A percentile compares a stretch with the other conserved stretches of the same genome.
phyloP scores from a whole-genome alignment of 2,113 vertebrate species.

The Dasyurus viverrinus region DNA sequence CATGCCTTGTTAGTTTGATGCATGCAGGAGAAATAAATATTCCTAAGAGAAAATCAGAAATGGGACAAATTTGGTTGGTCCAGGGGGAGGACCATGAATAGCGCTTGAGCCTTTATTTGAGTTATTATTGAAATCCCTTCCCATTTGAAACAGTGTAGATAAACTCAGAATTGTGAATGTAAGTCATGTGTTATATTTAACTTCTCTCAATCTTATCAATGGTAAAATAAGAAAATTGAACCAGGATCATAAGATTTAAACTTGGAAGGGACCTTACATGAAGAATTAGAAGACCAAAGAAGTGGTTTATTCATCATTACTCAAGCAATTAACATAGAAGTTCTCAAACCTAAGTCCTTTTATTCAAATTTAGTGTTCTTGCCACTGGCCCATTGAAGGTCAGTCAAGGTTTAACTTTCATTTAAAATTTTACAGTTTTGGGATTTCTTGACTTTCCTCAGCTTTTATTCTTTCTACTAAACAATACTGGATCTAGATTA shows the following conservation, averaged over 20 bases:
- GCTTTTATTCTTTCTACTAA: background rate
- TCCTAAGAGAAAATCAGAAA: background rate
- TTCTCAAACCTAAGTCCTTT: background rate
- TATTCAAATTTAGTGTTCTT: background rate
- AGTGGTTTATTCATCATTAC: background rate
- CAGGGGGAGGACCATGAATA: background rate
- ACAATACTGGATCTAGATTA: background rate
- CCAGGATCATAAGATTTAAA: background rate
- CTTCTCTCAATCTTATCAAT: background rate
- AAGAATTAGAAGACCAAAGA: background rate
- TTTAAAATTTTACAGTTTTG: background rate
- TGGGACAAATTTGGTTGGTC: background rate
- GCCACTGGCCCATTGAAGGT: background rate
- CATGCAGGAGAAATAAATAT: background rate
- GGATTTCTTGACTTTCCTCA: background rate
- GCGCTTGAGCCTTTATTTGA: background rate
- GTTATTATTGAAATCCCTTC: background rate
- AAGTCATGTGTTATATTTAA: background rate
- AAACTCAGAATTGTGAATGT: background rate
- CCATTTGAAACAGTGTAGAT: background rate
- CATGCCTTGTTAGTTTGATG: background rate
- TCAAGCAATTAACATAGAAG: background rate
- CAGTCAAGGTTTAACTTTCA: background rate
- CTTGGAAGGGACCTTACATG: background rate
- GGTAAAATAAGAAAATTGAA: background rate